Conservation (phyloP, 1,140 invertebrate species). For the Phocides pigmalion region DNA sequence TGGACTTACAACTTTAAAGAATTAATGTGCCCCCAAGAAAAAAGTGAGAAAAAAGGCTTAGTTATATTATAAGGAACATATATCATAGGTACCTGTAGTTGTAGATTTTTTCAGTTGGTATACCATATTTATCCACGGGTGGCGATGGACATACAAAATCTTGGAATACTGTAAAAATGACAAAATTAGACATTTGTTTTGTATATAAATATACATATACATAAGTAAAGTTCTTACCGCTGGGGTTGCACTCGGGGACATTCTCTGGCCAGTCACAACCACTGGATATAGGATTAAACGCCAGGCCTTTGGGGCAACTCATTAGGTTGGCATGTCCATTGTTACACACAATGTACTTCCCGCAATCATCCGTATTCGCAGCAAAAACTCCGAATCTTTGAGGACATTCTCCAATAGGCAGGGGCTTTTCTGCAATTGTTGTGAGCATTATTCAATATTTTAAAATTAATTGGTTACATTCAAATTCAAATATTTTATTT, state of each 20-base stretch:
- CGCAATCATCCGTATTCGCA: slow-evolving; percentile 88
- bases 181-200: not conserved
- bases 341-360: slow-evolving; percentile 92
- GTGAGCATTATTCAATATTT: too few relatives aligned
- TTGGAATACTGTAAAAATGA: slow-evolving; percentile 35
- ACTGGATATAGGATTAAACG: slow-evolving; percentile 89
- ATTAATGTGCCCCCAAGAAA: too few relatives aligned
- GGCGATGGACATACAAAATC: slow-evolving; percentile 41
- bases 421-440: slow-evolving; percentile 51
- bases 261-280: slow-evolving; percentile 94
- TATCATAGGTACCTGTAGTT: slow-evolving; percentile 45
- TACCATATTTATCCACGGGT: slow-evolving; percentile 21
- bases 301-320: slow-evolving; percentile 91
- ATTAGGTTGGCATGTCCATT: slow-evolving; percentile 86
- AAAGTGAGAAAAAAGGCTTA: too few relatives aligned
- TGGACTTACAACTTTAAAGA: too few relatives aligned
- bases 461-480: too few relatives aligned
- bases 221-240: slow-evolving; percentile 77
- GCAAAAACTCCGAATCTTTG: slow-evolving; percentile 92
- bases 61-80: too few relatives aligned
- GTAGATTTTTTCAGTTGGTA: slow-evolving; percentile 21
- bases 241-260: slow-evolving; percentile 88
- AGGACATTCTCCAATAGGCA: slow-evolving; percentile 90
- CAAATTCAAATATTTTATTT: too few relatives aligned
- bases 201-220: not conserved